Percentiles rank a stretch among this genome's conserved stretches.
These are phyloP conservation scores for Mnemiopsis leidyi DNA, from an alignment of 37 sponge, comb jelly and placozoan genomes.

Conservation along the genomic window DNA sequence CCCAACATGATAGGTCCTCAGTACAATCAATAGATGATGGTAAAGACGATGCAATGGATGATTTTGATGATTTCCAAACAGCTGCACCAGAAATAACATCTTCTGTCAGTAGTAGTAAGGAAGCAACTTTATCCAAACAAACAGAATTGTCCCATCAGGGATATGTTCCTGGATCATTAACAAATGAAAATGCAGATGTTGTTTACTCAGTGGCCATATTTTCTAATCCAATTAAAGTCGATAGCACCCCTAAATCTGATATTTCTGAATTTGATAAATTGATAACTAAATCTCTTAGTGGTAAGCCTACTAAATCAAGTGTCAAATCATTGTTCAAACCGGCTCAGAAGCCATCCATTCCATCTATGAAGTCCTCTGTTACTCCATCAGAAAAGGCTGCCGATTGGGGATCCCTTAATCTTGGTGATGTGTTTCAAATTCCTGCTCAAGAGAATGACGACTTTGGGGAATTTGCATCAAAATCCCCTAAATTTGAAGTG, in stretches of 20 bases:
- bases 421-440: background rate
- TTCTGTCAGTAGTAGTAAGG: background rate
- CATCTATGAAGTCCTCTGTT: conserved; percentile 6
- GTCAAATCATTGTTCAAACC: background rate
- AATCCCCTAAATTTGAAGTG: background rate
- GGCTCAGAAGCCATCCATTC: background rate
- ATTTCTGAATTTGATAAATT: conserved; percentile 42
- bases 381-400: background rate
- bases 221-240: conserved; percentile 8
- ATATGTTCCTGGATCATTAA: conserved; percentile 41
- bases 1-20: background rate
- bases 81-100: background rate
- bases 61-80: background rate
- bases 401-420: conserved; percentile 1
- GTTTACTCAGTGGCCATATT: conserved; percentile 12
- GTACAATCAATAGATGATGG: background rate
- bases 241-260: background rate
- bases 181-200: background rate
- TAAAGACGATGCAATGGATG: background rate
- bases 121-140: background rate
- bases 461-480: conserved; percentile 7
- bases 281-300: background rate
- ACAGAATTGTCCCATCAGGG: background rate
- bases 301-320: background rate
- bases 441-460: background rate